Conservation (phyloP, 2,797 vertebrate species). For the Mastacembelus armatus region DNA sequence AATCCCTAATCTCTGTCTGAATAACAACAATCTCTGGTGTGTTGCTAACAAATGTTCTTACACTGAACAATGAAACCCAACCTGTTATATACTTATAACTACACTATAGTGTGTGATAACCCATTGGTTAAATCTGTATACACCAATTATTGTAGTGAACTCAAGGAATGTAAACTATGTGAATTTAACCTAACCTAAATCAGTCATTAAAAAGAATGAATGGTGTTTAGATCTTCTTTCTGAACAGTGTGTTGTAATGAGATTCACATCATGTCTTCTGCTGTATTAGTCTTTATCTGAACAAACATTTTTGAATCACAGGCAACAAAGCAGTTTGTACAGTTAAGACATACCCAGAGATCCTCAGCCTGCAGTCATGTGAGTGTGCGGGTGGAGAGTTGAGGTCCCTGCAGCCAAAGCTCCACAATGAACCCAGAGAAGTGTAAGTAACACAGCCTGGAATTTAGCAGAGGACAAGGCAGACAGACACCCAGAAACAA, state of each 20-base stretch:
- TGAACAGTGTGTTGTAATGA: not conserved
- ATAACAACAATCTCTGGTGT: not conserved
- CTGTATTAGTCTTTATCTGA: not conserved
- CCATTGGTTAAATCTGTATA: too few species aligned
- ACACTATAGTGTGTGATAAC: too few species aligned
- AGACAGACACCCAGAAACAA: not conserved
- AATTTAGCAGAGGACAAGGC: slow-evolving; percentile 17
- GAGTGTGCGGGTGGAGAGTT: slow-evolving; percentile 19
- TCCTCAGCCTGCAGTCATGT: slow-evolving; percentile 19
- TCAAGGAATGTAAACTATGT: too few species aligned
- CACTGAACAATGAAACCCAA: not conserved
- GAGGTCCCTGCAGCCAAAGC: slow-evolving; percentile 4
- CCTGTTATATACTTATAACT: not conserved
- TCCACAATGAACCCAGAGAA: slow-evolving; percentile 43
- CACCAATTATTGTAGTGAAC: too few species aligned
- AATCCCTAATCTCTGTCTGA: not conserved
- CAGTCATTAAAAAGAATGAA: not conserved
- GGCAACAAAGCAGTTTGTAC: slow-evolving; percentile 10
- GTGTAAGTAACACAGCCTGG: slow-evolving; percentile 42
- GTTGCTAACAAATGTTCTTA: not conserved
- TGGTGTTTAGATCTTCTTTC: not conserved
- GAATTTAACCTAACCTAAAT: not conserved
- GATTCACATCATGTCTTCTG: not conserved
- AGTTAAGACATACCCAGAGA: slow-evolving; percentile 16
- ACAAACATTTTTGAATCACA: slow-evolving; percentile 5